These are phyloP conservation scores for Epinephelus cyanopodus DNA, from an alignment of 2,113 vertebrate genomes.

Conservation along the genomic window DNA sequence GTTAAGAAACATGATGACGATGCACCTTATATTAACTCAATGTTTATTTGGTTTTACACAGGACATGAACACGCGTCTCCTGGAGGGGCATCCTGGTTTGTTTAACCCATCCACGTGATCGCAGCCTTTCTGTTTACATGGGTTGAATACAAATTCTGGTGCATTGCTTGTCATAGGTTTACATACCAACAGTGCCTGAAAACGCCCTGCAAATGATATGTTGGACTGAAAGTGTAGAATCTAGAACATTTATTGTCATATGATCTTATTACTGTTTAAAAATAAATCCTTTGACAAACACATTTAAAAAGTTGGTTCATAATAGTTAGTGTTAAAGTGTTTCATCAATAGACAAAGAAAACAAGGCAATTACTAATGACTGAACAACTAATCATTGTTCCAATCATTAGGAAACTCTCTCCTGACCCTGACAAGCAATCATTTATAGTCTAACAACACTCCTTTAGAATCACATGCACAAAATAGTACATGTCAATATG, in stretches of 20 bases:
- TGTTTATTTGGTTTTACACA: too few species aligned
- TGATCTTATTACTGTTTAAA: not conserved
- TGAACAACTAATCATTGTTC: not conserved
- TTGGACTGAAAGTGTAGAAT: not conserved
- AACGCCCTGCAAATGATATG: not conserved
- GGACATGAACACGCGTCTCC: too few species aligned
- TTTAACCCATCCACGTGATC: too few species aligned
- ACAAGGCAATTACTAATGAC: constrained; percentile 7
- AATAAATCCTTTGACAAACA: not conserved
- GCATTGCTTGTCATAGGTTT: too few species aligned
- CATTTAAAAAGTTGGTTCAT: constrained; percentile 5
- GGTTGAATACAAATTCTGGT: too few species aligned
- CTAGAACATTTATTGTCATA: not conserved
- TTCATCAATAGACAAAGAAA: constrained; percentile 28
- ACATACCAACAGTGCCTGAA: too few species aligned
- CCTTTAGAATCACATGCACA: constrained; percentile 1
- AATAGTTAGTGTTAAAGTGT: constrained; percentile 16
- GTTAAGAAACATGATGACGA: too few species aligned
- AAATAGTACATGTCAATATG: constrained; percentile 9
- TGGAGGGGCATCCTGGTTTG: too few species aligned
- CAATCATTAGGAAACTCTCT: constrained; percentile 15
- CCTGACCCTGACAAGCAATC: not conserved
- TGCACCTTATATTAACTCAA: too few species aligned
- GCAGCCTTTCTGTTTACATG: too few species aligned
- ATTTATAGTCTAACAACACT: not conserved